Evolutionary conservation across 2,888 invertebrate species (phyloP), one percentile per base, ranked within the genome.

Genomic region (Nemotelus nigrinus): DNA sequence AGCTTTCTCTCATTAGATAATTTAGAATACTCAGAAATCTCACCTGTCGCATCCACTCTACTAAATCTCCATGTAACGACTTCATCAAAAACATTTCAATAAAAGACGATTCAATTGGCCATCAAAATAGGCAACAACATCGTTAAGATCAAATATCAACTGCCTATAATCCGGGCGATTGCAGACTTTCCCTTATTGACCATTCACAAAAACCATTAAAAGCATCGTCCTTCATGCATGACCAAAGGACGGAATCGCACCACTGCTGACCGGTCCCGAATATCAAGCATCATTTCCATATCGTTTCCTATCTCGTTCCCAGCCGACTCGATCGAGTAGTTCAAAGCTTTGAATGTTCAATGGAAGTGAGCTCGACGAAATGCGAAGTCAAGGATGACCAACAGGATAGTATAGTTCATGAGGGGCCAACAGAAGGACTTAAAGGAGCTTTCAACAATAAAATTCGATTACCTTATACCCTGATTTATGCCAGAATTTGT

Each of bases 381-480:
- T 25, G 10, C 7, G 48, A 67, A 25, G 67, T 25, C 67, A 48
- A 5, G 48, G 25, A 48, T 57, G 57, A 39, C 48, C 10, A 48
- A 41, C 53, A 55, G 70, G 48, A 10, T 60, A 71, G 41, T 53
- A 63, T 60, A 72, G 57, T 72, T 58, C 45, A 57, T 58, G 70
- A 77, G 74, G 72, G 74, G 79, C 72, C 77, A 72, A 79, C 74
- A 74, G 60, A 74, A 79, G 64, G 77, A 76, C 68, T 55, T 74
- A 43, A 80, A 80, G 80, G 41, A 80, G 80, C 78, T 80, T 80
- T 71, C 67, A 71, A 79, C 79, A 80, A 80, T 80, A 80, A 80
- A 80, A 80, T 80, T 80, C 79, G 80, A 80, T 80, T 78, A 80
- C 74, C 75, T 78, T 80, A 80, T 80, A 77, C 79, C 78, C 76